Base-by-base conservation (phyloP, 2,113 vertebrate species). In the Delphinus delphis region DNA sequence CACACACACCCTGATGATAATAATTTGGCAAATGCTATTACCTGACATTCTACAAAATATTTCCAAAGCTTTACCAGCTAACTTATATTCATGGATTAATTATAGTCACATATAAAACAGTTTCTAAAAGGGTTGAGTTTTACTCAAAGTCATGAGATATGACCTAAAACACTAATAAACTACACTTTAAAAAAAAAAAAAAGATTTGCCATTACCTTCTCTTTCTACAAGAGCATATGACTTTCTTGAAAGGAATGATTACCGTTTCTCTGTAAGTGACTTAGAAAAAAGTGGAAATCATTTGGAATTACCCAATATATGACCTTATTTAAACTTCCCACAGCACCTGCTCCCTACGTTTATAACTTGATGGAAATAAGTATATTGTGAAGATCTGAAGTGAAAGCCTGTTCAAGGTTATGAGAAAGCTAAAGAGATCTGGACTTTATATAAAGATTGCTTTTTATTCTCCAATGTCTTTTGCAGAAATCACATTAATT, bases 221-320 rank as follows among this genome's bases (percentile, higher is more conserved):
- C 26, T 70, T 71, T 83, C 38, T 92, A n/a, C 38, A 55, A 88
- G 5, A 67, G 13, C 93, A 47, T 89, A 55, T 55, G 31, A 86
- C 53, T 93, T 92, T 93, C 58, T 79, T 70, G 44, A 79, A 73
- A 93, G n/a, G 17, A 60, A 67, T 65, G 44, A 85, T 85, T 90
- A 38, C 21, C 53, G 26, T 74, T 60, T 86, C 26, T 86, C 86
- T 86, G 8, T 33, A 55, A 71, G 20, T 80, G 79, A 58, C 28
- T 84, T 85, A 79, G 68, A 96, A 86, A 81, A 26, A 28, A 84
- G 53, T 3, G 28, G 44, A 70, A 41, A 7, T 14, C 50, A 3
- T 53, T 90, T 68, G 28, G 21, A 93, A 95, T 95, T 95, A 60
- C 9, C 44, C 28, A 82, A 26, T 70, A 47, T 76, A 6, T 88